Percentiles rank a stretch among this genome's conserved stretches.
Evolutionary conservation across 2,888 invertebrate species (phyloP).

Genomic region (Papilio protenor): DNA sequence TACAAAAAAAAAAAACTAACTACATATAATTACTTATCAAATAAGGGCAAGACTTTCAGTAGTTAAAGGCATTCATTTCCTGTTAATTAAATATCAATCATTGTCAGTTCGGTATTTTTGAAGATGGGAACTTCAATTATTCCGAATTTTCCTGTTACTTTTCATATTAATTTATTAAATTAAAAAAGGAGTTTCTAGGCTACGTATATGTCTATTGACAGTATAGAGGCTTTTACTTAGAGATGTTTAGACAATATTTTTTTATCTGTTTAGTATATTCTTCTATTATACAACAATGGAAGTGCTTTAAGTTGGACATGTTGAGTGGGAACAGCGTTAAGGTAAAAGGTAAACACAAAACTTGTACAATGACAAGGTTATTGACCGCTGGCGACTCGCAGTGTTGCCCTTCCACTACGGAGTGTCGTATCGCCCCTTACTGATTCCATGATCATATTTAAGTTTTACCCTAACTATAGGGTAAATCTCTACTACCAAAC

Average conservation of each 20-base stretch:
- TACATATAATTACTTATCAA: background rate
- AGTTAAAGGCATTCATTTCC: background rate
- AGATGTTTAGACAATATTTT: background rate
- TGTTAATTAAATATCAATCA: background rate
- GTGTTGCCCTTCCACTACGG: conserved; percentile 18
- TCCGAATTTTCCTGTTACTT: background rate
- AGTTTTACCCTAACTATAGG: background rate
- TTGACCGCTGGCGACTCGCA: conserved; percentile 62
- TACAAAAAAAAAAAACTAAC: no score
- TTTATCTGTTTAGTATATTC: background rate
- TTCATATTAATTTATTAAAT: background rate
- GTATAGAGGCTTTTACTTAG: background rate
- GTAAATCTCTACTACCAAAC: no score
- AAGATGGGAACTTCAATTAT: background rate
- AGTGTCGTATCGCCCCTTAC: background rate
- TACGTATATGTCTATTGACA: background rate
- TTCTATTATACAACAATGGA: conserved; percentile 42
- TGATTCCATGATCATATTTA: conserved; percentile 3
- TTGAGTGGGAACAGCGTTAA: conserved; percentile 57
- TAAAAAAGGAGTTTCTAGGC: background rate
- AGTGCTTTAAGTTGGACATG: conserved; percentile 45
- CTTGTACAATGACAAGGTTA: conserved; percentile 76
- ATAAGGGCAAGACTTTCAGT: background rate
- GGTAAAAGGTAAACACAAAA: conserved; percentile 64
- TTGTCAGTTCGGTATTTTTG: background rate